These are phyloP conservation scores for Callipepla squamata DNA, from an alignment of 2,113 vertebrate genomes.

Conservation along the genomic window DNA sequence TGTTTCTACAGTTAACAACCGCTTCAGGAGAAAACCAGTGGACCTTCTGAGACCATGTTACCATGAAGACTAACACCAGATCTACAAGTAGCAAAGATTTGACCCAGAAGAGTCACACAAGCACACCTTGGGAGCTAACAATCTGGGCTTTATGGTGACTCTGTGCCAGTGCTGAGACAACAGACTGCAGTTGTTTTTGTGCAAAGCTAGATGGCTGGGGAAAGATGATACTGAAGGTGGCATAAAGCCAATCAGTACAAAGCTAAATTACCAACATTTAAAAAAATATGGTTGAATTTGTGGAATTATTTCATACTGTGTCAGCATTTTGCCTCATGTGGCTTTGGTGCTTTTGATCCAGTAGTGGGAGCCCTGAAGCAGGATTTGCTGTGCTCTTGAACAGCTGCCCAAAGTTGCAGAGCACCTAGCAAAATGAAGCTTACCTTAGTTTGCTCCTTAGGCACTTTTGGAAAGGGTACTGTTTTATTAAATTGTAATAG, in stretches of 20 bases:
- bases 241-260: background rate
- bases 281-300: background rate
- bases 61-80: background rate
- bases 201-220: background rate
- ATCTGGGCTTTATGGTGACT: background rate
- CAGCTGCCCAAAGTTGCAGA: background rate
- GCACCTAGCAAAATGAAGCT: slow-evolving; percentile 10
- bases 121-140: background rate
- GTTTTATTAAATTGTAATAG: slow-evolving; percentile 12
- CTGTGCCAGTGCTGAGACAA: background rate
- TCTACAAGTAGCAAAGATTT: background rate
- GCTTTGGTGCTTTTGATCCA: slow-evolving; percentile 47
- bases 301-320: background rate
- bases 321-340: slow-evolving; percentile 19
- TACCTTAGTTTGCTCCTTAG: slow-evolving; percentile 37
- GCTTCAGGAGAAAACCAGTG: background rate
- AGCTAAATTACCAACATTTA: background rate
- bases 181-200: background rate
- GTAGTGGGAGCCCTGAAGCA: slow-evolving; percentile 39
- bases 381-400: slow-evolving; percentile 26
- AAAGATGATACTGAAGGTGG: background rate
- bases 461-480: slow-evolving; percentile 10
- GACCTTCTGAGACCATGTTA: background rate
- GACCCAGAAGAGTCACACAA: background rate
- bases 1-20: background rate